These are phyloP conservation scores for Phaethon lepturus DNA, from an alignment of 2,113 vertebrate species.

Conservation along the genomic window DNA sequence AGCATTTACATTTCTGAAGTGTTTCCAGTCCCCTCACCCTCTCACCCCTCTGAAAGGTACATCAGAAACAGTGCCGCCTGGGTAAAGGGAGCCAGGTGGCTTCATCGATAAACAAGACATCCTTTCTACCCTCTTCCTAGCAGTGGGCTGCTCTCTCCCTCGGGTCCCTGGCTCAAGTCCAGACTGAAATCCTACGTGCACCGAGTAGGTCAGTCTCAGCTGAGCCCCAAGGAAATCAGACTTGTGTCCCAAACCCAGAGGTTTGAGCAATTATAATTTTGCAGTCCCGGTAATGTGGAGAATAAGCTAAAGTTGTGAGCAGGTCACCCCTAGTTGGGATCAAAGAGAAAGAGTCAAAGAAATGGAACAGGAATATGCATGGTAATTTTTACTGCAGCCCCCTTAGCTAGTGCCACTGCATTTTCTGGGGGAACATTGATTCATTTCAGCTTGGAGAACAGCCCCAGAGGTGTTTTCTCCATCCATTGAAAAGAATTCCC, in stretches of 20 bases:
- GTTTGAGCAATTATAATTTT: neutral
- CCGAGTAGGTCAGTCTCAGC: neutral
- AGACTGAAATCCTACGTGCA: neutral
- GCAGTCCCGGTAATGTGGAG: neutral
- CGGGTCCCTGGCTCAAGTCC: neutral
- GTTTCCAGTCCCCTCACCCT: slow-evolving; percentile 19
- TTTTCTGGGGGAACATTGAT: neutral
- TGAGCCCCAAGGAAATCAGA: neutral
- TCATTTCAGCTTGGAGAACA: neutral
- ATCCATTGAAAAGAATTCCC: neutral
- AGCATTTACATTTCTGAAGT: slow-evolving; percentile 78
- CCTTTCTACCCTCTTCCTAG: neutral
- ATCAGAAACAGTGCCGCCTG: slow-evolving; percentile 60
- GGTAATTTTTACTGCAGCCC: neutral
- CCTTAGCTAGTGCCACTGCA: too few species aligned
- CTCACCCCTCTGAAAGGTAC: slow-evolving; percentile 34
- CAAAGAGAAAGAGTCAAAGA: neutral
- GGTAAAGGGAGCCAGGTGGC: slow-evolving; percentile 59
- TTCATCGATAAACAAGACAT: neutral
- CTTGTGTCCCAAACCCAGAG: neutral
- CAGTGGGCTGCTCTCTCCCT: neutral
- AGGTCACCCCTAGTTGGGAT: neutral
- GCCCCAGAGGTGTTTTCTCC: neutral
- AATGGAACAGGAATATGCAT: neutral
- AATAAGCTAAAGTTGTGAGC: neutral